Evolutionary conservation across 1,140 invertebrate genomes (phyloP), one percentile per base, ranked within the genome.

Genomic region (Ips nitidus): DNA sequence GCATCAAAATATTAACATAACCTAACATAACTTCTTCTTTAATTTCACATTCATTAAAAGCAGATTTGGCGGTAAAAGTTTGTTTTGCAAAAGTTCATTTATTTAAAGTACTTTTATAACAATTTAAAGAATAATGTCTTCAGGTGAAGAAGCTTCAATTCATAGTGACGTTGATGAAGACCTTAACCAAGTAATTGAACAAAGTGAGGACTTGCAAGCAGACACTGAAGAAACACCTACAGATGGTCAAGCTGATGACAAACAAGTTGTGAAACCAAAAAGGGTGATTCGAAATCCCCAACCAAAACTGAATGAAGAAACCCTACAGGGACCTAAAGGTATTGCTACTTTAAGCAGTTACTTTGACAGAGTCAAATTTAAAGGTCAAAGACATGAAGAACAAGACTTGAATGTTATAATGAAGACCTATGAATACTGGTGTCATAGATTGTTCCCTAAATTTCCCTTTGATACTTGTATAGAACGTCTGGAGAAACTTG

Each of bases 381-480:
- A 89, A 80, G 95, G 94, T 57, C 81, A 91, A 84, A 92, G 92
- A 1, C 83, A 91, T 80, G 95, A 97, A 82, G 88, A 87, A 69
- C 81, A 89, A 71, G 95, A 98, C 83, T 82, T 98, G 8, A 86
- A 93, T 77, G 78, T 87, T 56, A 81, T 97, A 0, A 85, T 98
- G 82, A 89, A 90, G 50, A 90, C 88, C 73, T 76, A 97, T 60
- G 93, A 98, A 75, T 94, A 97, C 76, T 98, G 96, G 96, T 89
- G 89, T 1, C 94, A 97, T 79, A 84, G 95, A 67, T 78, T 98
- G 52, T 97, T 90, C 84, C 94, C 95, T 1, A 94, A 91, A 77
- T 90, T 91, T 74, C 85, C 89, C 36, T 97, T 97, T 83, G 90
- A 92, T 77, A 93, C 96, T 80, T 90, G 91, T 69, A 81, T 97